These are phyloP conservation scores for Leptogaster cylindrica DNA, from an alignment of 2,888 invertebrate species.

Conservation along the genomic window DNA sequence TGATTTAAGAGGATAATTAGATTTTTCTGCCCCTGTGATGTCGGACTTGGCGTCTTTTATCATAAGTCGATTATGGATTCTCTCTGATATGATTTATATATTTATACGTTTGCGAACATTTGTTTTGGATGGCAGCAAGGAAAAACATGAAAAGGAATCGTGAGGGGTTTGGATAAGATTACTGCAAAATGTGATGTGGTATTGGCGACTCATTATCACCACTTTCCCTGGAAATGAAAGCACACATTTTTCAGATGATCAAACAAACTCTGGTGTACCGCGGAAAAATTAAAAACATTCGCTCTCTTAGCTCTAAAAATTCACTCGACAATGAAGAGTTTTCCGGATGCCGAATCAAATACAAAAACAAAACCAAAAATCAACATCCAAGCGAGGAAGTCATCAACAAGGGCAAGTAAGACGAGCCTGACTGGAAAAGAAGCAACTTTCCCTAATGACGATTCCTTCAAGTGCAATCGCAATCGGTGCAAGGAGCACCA, in stretches of 20 bases:
- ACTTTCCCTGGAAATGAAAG: neutral
- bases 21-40: slow-evolving; percentile 24
- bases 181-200: no score
- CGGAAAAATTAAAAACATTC: slow-evolving; percentile 39
- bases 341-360: slow-evolving; percentile 6
- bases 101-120: slow-evolving; percentile 21
- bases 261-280: slow-evolving; percentile 10
- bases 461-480: slow-evolving; percentile 31
- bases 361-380: no score
- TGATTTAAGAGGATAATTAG: slow-evolving; percentile 45
- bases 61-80: slow-evolving; percentile 44
- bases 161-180: neutral
- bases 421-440: slow-evolving; percentile 27
- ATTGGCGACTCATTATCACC: neutral
- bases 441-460: slow-evolving; percentile 31
- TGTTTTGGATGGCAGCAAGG: neutral
- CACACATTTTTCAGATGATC: slow-evolving; percentile 13
- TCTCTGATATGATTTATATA: slow-evolving; percentile 34
- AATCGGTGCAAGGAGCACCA: neutral
- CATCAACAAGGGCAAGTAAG: slow-evolving; percentile 26
- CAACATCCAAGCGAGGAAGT: neutral
- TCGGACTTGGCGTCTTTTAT: slow-evolving; percentile 34
- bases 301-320: slow-evolving; percentile 15
- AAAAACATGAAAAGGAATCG: slow-evolving; percentile 7
- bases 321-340: slow-evolving; percentile 14